phyloP scores from a whole-genome alignment of 1,140 invertebrate species.

The Eubasilissa regina region DNA sequence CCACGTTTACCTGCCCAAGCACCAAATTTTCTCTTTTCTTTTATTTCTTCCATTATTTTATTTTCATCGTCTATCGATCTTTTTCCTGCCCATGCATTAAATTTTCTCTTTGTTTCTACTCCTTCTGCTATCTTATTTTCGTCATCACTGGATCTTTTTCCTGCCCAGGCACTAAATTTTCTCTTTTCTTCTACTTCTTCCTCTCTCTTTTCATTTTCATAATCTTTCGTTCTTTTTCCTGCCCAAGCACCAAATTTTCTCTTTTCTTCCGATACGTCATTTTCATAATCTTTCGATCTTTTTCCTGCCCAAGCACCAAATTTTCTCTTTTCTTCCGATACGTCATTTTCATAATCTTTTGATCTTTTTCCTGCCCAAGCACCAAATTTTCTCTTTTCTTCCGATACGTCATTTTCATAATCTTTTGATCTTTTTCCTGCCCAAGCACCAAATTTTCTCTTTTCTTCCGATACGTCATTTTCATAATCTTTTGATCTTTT shows the following conservation, averaged over 20 bases:
- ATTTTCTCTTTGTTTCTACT: slow-evolving; percentile 34
- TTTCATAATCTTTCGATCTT: slow-evolving; percentile 2
- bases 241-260: slow-evolving; percentile 9
- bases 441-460: slow-evolving; percentile 9
- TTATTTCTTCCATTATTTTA: neutral
- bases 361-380: slow-evolving; percentile 20
- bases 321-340: neutral
- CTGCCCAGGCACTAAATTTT: slow-evolving; percentile 50
- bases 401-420: neutral
- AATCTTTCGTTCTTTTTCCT: slow-evolving; percentile 16
- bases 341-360: neutral
- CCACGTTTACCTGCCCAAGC: slow-evolving; percentile 50
- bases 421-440: slow-evolving; percentile 20
- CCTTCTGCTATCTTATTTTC: no score
- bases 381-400: slow-evolving; percentile 6
- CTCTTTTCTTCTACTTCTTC: slow-evolving; percentile 11
- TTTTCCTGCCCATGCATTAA: slow-evolving; percentile 52
- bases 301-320: slow-evolving; percentile 19
- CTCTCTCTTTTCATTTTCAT: neutral
- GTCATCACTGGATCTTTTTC: slow-evolving; percentile 17
- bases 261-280: neutral
- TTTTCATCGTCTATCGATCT: neutral
- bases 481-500: neutral
- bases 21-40: slow-evolving; percentile 43
- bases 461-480: neutral